Evolutionary conservation across 2,113 vertebrate species (phyloP).

Genomic region (Oryzias curvinotus): DNA sequence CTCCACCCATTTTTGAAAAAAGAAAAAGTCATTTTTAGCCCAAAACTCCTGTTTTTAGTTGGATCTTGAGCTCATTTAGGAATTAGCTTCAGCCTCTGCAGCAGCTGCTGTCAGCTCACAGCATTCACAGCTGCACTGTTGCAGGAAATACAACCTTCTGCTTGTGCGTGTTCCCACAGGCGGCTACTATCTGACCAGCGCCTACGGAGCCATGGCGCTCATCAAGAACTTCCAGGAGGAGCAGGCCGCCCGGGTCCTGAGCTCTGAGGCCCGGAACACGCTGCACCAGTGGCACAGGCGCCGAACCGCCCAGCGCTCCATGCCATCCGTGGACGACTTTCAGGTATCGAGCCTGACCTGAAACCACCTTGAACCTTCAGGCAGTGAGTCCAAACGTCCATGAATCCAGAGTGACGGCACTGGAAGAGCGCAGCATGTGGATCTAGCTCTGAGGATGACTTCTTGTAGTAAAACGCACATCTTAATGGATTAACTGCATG

Average conservation of each 20-base stretch:
- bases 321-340: conserved; percentile 92
- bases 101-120: too few species aligned
- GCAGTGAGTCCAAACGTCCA: conserved; percentile 67
- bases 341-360: conserved; percentile 83
- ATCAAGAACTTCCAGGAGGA: conserved; percentile 98
- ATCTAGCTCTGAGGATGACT: too few species aligned
- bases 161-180: not conserved
- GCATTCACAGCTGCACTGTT: too few species aligned
- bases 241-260: conserved; percentile 89
- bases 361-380: conserved; percentile 57
- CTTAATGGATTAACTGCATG: conserved; percentile 40
- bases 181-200: conserved; percentile 87
- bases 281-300: conserved; percentile 94
- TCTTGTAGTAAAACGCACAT: conserved; percentile 1
- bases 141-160: not conserved
- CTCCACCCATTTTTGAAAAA: too few species aligned
- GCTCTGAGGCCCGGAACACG: conserved; percentile 91
- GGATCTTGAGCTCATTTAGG: too few species aligned
- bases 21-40: too few species aligned
- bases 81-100: too few species aligned
- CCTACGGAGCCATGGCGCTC: conserved; percentile 92
- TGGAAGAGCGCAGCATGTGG: conserved; percentile 19
- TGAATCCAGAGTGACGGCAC: not conserved
- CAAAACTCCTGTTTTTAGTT: too few species aligned
- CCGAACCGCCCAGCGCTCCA: conserved; percentile 85